These are phyloP conservation scores for Drosophila borborema DNA, from an alignment of 2,888 invertebrate genomes.

Conservation along the genomic window DNA sequence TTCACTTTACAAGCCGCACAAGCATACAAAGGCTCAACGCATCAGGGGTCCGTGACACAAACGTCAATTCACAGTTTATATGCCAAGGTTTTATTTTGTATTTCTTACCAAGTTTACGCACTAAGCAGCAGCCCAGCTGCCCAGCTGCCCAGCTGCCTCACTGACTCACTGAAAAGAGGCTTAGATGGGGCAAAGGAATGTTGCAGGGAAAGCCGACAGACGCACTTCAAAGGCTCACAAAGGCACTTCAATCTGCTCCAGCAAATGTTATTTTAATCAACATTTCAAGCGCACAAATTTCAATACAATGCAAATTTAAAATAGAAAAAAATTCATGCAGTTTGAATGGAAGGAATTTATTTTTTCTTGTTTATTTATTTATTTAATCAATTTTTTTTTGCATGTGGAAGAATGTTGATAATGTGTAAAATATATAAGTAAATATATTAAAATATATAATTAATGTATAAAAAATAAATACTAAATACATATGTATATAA, in stretches of 20 bases:
- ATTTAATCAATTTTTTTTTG: neutral
- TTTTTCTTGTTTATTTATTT: neutral
- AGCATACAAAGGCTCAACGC: conserved; percentile 9
- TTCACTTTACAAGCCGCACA: neutral
- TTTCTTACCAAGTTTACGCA: neutral
- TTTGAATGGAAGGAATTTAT: neutral
- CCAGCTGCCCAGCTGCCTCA: neutral
- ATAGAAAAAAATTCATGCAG: neutral
- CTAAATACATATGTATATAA: neutral
- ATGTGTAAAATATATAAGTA: neutral
- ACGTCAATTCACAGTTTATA: conserved; percentile 27
- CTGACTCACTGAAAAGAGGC: neutral
- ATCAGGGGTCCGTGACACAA: conserved; percentile 23
- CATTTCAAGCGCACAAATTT: conserved; percentile 26
- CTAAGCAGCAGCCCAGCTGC: conserved; percentile 1
- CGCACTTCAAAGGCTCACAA: conserved; percentile 67
- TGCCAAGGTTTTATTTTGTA: conserved; percentile 1
- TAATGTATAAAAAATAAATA: neutral
- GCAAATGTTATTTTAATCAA: conserved; percentile 57
- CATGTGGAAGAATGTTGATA: neutral
- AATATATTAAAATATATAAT: neutral
- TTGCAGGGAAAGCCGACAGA: neutral
- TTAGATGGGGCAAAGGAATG: neutral
- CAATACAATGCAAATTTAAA: conserved; percentile 23
- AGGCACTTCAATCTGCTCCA: conserved; percentile 32